Evolutionary conservation across 2,113 vertebrate species (phyloP).

Genomic region (Dendrocopos noguchii): DNA sequence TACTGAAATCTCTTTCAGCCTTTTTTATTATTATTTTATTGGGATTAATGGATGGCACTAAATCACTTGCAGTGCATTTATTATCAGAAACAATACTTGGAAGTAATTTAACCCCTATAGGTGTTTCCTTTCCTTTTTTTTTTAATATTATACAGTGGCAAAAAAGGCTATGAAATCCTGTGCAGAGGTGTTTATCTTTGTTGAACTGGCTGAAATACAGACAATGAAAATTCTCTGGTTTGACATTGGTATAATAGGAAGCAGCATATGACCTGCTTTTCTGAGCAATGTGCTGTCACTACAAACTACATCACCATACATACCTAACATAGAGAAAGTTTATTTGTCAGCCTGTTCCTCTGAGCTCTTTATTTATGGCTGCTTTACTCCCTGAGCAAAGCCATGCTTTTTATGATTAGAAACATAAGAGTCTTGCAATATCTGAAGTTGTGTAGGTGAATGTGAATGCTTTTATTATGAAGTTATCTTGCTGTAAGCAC

Average conservation of each 20-base stretch:
- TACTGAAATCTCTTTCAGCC: neutral
- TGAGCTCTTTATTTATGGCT: slow-evolving; percentile 22
- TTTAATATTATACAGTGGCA: neutral
- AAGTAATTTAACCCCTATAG: slow-evolving; percentile 2
- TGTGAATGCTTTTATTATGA: neutral
- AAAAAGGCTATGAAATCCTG: slow-evolving; percentile 17
- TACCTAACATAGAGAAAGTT: slow-evolving; percentile 37
- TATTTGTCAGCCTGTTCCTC: slow-evolving; percentile 28
- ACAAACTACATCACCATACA: slow-evolving; percentile 34
- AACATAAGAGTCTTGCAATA: neutral
- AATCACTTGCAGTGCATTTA: neutral
- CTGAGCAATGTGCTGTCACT: slow-evolving; percentile 57
- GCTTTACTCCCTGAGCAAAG: slow-evolving; percentile 34
- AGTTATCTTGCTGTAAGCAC: slow-evolving; percentile 9
- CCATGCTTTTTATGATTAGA: slow-evolving; percentile 11
- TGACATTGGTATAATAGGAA: slow-evolving; percentile 35
- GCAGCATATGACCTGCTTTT: slow-evolving; percentile 19
- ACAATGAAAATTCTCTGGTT: slow-evolving; percentile 32
- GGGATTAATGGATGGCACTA: neutral
- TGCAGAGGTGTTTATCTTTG: slow-evolving; percentile 46
- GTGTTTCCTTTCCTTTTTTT: neutral
- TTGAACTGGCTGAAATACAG: slow-evolving; percentile 45
- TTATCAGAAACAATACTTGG: slow-evolving; percentile 18
- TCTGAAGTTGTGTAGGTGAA: neutral
- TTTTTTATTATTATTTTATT: neutral